Base-by-base conservation (phyloP, 2,113 vertebrate species). In the Epinephelus cyanopodus region DNA sequence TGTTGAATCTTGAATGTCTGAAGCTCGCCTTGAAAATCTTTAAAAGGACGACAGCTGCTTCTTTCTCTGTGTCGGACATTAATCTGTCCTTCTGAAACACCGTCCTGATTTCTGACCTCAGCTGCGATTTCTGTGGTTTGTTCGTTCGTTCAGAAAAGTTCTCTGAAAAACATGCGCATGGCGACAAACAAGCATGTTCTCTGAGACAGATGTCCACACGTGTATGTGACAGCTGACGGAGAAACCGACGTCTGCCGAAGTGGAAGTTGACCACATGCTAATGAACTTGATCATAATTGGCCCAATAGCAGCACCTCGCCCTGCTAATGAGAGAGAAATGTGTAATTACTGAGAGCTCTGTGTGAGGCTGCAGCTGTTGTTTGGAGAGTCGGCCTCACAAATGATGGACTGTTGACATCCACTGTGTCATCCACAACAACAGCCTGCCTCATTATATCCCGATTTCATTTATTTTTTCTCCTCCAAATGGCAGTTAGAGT, bases 341-440 rank as follows among this genome's bases (percentile, higher is more conserved):
- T 74, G 73, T 74, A 39, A 84, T 84, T 60, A 73, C 57, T 1
- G 61, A 23, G 42, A 9, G 53, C 17, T 3, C 39, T 10, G 62
- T 56, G 56, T 61, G 75, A 0, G 21, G 50, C 50, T 67, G 71
- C 76, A 76, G 85, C 62, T 70, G 86, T 27, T 84, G 77, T 73
- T 48, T 25, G 19, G 48, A 15, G 71, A 68, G 14, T 60, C n/a
- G 3, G 61, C 58, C n/a, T 71, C 53, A 6, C 27, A 57, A 21
- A 60, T 65, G 77, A 85, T 45, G 45, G 83, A 67, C 62, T 3
- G 66, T 19, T 39, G 58, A 73, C 48, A 11, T 79, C 60, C 45
- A 4, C n/a, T 0, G 21, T 45, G 42, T 45, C 42, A 45, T 45
- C 42, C 42, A 14, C 21, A 66, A 81, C 70, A 81, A 65, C 69